Evolutionary conservation across 2,797 vertebrate genomes (phyloP), one percentile per base, ranked within the genome.

Genomic region (Rhinichthys osculus): DNA sequence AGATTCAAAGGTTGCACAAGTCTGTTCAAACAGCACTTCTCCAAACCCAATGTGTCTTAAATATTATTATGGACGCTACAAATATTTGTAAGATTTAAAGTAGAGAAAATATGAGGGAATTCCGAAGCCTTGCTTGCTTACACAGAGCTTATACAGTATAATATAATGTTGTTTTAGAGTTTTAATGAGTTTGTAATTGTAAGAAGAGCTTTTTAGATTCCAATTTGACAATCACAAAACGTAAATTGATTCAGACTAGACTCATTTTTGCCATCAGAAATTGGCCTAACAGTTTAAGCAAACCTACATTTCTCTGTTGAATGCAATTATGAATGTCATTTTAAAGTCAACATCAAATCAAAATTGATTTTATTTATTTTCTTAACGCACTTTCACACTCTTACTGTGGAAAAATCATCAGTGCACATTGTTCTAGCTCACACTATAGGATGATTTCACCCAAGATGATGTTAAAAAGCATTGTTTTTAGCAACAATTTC

Each of bases 131-230:
- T n/a, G 33, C 33, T 77, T 77, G 50, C 10, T 77, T 77, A 77
- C 7, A 71, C 64, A 52, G 21, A 81, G 27, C 64, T 81, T 52
- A 81, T 33, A 38, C 21, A 54, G 64, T 69, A n/a, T 40, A 54
- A 71, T 57, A 72, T 57, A 72, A 42, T 30, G 67, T 82, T 30
- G 35, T 33, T 42, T 82, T n/a, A n/a, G n/a, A n/a, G n/a, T n/a
- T n/a, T n/a, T 50, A 17, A 40, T 77, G 52, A n/a, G 21, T 38
- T 77, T 57, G 54, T n/a, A 35, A 16, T 42, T 71, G 23, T 81
- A 54, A 40, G 21, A 81, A 57, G 33, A 57, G 81, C 16, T 82
- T 70, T 54, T 21, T 54, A 40, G 33, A 69, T 70, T 42, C 16
- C 16, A 54, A 40, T 5, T 17, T 40, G 13, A 27, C n/a, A 52